phyloP scores from a whole-genome alignment of 2,113 vertebrate species.

The Halichoerus grypus region DNA sequence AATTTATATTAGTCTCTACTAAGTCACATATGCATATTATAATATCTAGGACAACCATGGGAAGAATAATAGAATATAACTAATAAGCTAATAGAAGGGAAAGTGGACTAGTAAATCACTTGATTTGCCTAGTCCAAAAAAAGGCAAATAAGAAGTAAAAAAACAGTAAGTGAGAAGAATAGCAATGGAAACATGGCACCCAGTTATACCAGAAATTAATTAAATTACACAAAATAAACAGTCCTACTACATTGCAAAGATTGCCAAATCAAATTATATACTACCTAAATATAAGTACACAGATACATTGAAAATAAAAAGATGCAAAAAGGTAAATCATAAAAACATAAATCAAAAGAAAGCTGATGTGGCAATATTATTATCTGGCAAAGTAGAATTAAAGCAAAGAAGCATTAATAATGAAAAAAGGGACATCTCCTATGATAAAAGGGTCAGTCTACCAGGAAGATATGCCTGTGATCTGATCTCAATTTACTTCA shows the following conservation, averaged over 20 bases:
- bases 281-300: neutral
- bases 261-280: neutral
- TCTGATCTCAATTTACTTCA: neutral
- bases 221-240: neutral
- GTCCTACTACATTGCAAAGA: neutral
- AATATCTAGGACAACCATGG: neutral
- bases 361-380: neutral
- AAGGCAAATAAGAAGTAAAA: neutral
- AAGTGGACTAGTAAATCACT: neutral
- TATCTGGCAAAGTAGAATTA: neutral
- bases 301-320: neutral
- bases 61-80: neutral
- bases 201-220: neutral
- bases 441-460: neutral
- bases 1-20: neutral
- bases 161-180: neutral
- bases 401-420: neutral
- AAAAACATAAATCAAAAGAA: neutral
- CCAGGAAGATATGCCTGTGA: neutral
- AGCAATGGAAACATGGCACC: neutral
- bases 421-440: neutral
- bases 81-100: neutral
- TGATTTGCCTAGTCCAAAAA: neutral
- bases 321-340: neutral
- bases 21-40: neutral